Evolutionary conservation across 2,113 vertebrate genomes (phyloP).

Genomic region (Camelus bactrianus): DNA sequence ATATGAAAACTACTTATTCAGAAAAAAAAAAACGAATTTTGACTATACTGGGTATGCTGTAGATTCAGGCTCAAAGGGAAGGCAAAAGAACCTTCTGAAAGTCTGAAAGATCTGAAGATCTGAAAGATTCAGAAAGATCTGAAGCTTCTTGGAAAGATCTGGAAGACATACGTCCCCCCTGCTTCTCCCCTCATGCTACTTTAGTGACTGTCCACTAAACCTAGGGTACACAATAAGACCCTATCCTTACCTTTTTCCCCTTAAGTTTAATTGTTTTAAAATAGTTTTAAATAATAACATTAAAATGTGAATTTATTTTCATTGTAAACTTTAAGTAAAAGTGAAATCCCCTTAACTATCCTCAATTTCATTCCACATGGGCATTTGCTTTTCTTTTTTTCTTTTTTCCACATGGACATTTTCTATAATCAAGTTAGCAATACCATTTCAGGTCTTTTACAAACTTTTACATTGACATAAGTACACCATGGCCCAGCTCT

Average conservation of each 20-base stretch:
- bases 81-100: not conserved
- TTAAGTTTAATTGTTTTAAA: not conserved
- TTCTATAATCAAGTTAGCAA: not conserved
- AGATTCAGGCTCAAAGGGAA: not conserved
- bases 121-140: not conserved
- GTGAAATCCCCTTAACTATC: not conserved
- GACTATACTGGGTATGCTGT: not conserved
- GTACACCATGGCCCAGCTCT: not conserved
- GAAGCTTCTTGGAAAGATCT: not conserved
- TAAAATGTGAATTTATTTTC: slow-evolving; percentile 38
- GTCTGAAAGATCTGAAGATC: not conserved
- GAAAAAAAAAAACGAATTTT: not conserved
- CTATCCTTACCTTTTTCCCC: not conserved
- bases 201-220: not conserved
- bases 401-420: not conserved
- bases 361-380: not conserved
- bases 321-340: not conserved
- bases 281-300: not conserved
- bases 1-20: not conserved
- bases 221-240: not conserved
- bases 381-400: too few relatives aligned
- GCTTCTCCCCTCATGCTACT: not conserved
- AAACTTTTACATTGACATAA: not conserved
- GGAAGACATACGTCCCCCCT: not conserved
- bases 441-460: not conserved